These are phyloP conservation scores for Rhingia rostrata DNA, from an alignment of 2,888 invertebrate species.

Conservation along the genomic window DNA sequence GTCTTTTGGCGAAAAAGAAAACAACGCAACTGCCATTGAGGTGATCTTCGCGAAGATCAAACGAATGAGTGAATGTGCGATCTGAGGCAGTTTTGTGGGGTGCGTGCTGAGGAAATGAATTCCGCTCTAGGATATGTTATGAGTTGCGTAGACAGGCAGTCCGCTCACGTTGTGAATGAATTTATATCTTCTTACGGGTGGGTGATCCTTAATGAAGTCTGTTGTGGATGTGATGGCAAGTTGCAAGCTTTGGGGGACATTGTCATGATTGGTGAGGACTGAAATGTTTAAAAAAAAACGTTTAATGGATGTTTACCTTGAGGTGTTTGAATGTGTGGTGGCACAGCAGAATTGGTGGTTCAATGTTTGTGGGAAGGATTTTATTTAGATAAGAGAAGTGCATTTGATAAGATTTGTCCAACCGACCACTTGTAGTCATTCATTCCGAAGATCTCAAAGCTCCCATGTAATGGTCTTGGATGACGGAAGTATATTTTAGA, in stretches of 20 bases:
- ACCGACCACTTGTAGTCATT: no score
- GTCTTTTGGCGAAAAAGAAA: constrained; percentile 54
- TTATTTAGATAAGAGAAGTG: background rate
- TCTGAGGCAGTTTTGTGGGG: constrained; percentile 9
- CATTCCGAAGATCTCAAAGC: no score
- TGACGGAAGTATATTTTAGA: no score
- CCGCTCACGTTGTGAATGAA: constrained; percentile 62
- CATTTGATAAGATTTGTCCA: background rate
- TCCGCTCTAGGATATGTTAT: constrained; percentile 26
- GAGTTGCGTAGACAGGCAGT: constrained; percentile 38
- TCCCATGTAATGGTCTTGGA: no score
- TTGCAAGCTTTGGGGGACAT: background rate
- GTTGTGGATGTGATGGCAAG: background rate
- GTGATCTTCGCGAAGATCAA: constrained; percentile 70
- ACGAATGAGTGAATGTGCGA: constrained; percentile 35
- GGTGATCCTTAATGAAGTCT: constrained; percentile 45
- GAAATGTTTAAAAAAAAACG: no score
- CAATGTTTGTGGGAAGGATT: background rate
- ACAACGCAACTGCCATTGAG: constrained; percentile 52
- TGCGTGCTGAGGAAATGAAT: constrained; percentile 7
- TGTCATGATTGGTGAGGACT: background rate
- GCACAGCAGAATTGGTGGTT: background rate
- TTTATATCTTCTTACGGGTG: constrained; percentile 41
- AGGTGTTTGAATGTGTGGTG: background rate
- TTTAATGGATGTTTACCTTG: no score